Evolutionary conservation across 1,140 invertebrate species (phyloP), one percentile per base, ranked within the genome.

Genomic region (Acromyrmex charruanus): DNA sequence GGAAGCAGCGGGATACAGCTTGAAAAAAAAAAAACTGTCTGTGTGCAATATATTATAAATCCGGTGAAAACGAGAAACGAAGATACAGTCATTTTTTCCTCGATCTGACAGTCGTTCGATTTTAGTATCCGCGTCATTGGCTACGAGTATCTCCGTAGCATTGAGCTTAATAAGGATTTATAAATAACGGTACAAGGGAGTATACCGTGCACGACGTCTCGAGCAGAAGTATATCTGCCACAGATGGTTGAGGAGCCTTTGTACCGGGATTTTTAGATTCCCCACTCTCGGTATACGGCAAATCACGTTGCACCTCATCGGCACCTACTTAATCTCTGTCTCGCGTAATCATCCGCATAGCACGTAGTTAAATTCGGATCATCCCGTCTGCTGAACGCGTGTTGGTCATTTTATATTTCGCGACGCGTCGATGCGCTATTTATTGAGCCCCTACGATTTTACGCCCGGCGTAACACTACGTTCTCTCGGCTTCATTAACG

Each of bases 181-280:
- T 63, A 75, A 84, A 84, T 84, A 84, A 84, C 80, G 80, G 80
- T 84, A 84, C 39, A 31, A 21, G 55, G 58, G 53, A 51, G 18
- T 35, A 74, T 74, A 35, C 39, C 14, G 31, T 49, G 65, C 31
- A 71, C 65, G 77, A 80, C 21, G 77, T 71, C 49, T 71, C 51
- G 16, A 65, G n/a, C 21, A 21, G 55, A 75, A 84, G 69, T 84
- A 53, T 75, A 84, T 74, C 66, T 75, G 55, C 69, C 69, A 35
- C 80, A 84, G 80, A 84, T 84, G 80, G 69, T 84, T 84, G 69
- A 84, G 80, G 44, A 16, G 80, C n/a, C 25, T 84, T 84, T 84
- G 80, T 84, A 84, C 10, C 69, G 80, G 39, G 28, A 84, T 63
- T 84, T 84, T 74, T 84, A 49, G 25, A 84, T 61, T 35, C 51